These are phyloP conservation scores for Aricia agestis DNA, from an alignment of 1,140 invertebrate species.

Conservation along the genomic window DNA sequence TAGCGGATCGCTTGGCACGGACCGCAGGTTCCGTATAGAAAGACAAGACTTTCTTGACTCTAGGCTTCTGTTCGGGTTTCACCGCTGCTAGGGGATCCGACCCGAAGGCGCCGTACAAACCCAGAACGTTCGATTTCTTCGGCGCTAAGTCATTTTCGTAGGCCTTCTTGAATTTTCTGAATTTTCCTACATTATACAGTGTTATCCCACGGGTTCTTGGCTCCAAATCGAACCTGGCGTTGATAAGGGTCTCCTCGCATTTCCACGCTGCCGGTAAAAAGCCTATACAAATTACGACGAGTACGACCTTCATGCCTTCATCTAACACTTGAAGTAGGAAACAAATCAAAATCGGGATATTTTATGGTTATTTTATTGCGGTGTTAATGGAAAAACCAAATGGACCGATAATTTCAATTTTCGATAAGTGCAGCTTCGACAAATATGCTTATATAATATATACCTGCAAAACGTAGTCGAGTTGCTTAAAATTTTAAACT, in stretches of 20 bases:
- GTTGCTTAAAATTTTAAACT: too few species aligned
- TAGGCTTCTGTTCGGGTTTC: conserved; percentile 31
- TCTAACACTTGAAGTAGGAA: neutral
- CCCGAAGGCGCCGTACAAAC: neutral
- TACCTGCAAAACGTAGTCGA: neutral
- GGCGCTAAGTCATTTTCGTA: neutral
- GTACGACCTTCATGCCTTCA: conserved; percentile 19
- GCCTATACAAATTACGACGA: conserved; percentile 28
- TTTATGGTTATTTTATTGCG: conserved; percentile 9
- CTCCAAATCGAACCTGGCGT: neutral
- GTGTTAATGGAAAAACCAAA: neutral
- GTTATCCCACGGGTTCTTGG: neutral
- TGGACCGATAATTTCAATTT: conserved; percentile 5
- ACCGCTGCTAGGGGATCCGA: neutral
- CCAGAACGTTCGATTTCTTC: neutral
- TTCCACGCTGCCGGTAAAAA: neutral
- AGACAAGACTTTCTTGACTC: conserved; percentile 47
- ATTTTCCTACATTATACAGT: neutral
- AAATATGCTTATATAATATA: neutral
- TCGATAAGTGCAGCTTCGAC: neutral
- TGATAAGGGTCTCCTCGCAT: conserved; percentile 20
- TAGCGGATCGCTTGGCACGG: conserved; percentile 30
- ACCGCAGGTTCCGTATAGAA: conserved; percentile 28
- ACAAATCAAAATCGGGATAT: neutral
- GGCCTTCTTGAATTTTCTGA: neutral